Evolutionary conservation across 1,140 invertebrate genomes (phyloP).

Genomic region (Trichonephila inaurata): DNA sequence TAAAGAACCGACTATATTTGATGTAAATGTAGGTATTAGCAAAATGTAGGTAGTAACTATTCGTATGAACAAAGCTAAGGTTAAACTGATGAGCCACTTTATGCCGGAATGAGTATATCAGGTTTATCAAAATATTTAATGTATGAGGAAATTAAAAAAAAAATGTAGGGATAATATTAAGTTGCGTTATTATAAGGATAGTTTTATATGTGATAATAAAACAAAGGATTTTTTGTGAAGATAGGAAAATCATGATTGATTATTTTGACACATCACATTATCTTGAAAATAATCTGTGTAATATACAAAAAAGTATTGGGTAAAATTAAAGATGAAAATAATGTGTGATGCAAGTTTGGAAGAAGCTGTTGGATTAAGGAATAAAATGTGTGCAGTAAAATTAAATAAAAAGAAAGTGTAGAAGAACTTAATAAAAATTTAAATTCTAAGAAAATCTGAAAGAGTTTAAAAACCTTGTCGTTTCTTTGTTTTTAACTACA

Average conservation of each 20-base stretch:
- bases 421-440: not conserved
- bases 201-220: not conserved
- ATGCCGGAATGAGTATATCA: not conserved
- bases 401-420: not conserved
- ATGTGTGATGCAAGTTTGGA: not conserved
- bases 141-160: not conserved
- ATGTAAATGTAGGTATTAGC: not conserved
- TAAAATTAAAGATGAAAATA: not conserved
- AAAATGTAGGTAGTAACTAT: not conserved
- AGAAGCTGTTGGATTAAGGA: not conserved
- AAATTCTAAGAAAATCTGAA: not conserved
- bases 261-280: not conserved
- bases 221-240: not conserved
- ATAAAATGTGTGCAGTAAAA: not conserved
- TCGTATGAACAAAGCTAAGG: not conserved
- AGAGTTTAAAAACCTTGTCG: no score
- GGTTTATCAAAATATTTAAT: not conserved
- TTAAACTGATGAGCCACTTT: not conserved
- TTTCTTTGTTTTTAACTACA: no score
- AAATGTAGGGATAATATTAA: no score
- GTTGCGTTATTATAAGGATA: not conserved
- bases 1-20: not conserved
- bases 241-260: not conserved
- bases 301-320: not conserved
- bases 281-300: not conserved